Percentiles rank a stretch among this genome's conserved stretches.
These are phyloP conservation scores for Caenorhabditis inopinata DNA, from an alignment of 1,140 invertebrate species.

Conservation along the genomic window DNA sequence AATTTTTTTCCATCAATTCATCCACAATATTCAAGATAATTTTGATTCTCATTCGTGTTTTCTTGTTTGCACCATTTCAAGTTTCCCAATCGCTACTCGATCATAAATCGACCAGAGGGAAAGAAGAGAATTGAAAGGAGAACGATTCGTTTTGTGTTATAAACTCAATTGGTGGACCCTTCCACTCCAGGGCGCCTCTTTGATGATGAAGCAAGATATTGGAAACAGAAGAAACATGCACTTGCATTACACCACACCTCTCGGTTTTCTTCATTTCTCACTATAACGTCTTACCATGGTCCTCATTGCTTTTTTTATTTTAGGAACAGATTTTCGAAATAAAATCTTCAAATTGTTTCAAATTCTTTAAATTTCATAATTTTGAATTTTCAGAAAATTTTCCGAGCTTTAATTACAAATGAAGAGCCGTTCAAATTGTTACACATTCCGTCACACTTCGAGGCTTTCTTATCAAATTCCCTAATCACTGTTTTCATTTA, in stretches of 20 bases:
- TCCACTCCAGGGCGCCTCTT: background rate
- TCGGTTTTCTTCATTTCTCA: background rate
- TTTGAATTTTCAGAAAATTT: too few relatives aligned
- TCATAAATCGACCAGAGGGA: background rate
- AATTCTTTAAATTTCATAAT: too few relatives aligned
- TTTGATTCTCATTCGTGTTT: background rate
- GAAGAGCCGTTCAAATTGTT: too few relatives aligned
- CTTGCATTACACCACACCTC: slow-evolving; percentile 11
- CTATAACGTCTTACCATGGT: slow-evolving; percentile 1
- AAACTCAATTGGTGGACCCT: background rate
- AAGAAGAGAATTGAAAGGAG: too few relatives aligned
- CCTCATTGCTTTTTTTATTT: too few relatives aligned
- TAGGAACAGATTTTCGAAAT: too few relatives aligned
- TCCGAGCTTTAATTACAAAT: too few relatives aligned
- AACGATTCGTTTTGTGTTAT: background rate
- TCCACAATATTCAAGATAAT: too few relatives aligned
- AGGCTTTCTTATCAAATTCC: background rate
- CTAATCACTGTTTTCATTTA: too few relatives aligned
- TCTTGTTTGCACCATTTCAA: background rate
- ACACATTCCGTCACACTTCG: too few relatives aligned
- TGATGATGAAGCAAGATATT: background rate
- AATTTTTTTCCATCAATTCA: too few relatives aligned
- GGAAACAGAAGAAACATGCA: slow-evolving; percentile 1
- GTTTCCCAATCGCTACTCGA: background rate
- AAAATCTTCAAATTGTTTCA: too few relatives aligned